Percentiles rank a stretch among this genome's conserved stretches.
These are phyloP conservation scores for Hylaea fasciaria DNA, from an alignment of 2,888 invertebrate species.

Conservation along the genomic window DNA sequence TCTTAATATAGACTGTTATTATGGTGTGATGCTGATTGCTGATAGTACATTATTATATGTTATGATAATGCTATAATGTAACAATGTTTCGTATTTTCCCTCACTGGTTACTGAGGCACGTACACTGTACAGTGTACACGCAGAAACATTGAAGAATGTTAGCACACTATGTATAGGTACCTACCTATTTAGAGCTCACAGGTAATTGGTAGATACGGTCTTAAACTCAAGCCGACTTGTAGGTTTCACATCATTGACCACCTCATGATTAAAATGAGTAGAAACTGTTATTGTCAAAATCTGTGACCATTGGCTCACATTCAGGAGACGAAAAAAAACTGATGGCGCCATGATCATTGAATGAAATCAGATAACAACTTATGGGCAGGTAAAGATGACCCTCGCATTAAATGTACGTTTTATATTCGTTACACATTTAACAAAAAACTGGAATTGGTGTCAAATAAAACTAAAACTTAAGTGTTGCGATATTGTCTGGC, in stretches of 20 bases:
- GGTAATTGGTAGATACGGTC: no score
- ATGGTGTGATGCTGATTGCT: no score
- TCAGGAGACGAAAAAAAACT: slow-evolving; percentile 41
- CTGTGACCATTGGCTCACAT: slow-evolving; percentile 1
- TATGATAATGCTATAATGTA: no score
- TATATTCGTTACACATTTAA: slow-evolving; percentile 47
- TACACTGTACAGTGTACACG: no score
- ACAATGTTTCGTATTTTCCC: no score
- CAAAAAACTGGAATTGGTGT: slow-evolving; percentile 44
- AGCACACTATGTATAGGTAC: no score
- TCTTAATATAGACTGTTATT: no score
- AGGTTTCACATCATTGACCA: background rate
- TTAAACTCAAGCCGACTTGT: no score
- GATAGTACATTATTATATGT: no score
- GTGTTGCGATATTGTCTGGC: slow-evolving; percentile 35
- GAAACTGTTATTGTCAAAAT: slow-evolving; percentile 1
- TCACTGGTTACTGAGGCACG: no score
- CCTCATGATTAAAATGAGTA: background rate
- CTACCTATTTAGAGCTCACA: no score
- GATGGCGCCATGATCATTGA: slow-evolving; percentile 63
- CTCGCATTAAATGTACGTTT: slow-evolving; percentile 50
- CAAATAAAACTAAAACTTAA: slow-evolving; percentile 53
- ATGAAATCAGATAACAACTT: slow-evolving; percentile 63
- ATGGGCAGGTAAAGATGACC: slow-evolving; percentile 61
- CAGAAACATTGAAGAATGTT: no score